Evolutionary conservation across 1,140 invertebrate genomes (phyloP).

Genomic region (Eupeodes corollae): DNA sequence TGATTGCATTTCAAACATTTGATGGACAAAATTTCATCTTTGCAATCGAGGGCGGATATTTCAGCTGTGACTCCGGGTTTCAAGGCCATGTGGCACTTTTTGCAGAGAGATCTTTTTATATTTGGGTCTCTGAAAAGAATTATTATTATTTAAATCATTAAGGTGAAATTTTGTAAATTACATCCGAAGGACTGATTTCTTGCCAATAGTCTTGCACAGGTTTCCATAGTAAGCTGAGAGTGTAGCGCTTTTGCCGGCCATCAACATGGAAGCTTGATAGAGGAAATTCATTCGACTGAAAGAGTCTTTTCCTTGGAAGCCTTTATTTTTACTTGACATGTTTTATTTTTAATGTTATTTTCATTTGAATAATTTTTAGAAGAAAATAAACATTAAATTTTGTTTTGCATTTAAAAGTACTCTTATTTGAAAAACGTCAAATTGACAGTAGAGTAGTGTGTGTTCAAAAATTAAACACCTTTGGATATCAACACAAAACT

Average conservation of each 20-base stretch:
- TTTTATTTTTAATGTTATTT: too few relatives aligned
- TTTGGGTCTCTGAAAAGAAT: constrained; percentile 8
- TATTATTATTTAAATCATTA: neutral
- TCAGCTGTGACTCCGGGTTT: constrained; percentile 8
- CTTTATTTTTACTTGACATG: too few relatives aligned
- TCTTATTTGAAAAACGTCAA: too few relatives aligned
- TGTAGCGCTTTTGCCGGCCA: constrained; percentile 8
- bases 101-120: constrained; percentile 10
- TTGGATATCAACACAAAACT: too few relatives aligned
- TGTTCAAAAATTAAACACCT: too few relatives aligned
- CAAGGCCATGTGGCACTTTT: constrained; percentile 8
- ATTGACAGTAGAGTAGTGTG: too few relatives aligned
- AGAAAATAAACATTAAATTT: too few relatives aligned
- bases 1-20: constrained; percentile 5
- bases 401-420: too few relatives aligned
- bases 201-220: constrained; percentile 8
- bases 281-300: constrained; percentile 15
- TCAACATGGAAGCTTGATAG: constrained; percentile 10
- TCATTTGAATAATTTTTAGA: too few relatives aligned
- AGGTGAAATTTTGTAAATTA: constrained; percentile 1
- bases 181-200: constrained; percentile 10
- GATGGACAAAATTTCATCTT: neutral
- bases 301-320: constrained; percentile 10
- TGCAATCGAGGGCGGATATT: neutral
- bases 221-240: constrained; percentile 9